Conservation (phyloP, 2,888 invertebrate species). For the Matsumyia berberina region DNA sequence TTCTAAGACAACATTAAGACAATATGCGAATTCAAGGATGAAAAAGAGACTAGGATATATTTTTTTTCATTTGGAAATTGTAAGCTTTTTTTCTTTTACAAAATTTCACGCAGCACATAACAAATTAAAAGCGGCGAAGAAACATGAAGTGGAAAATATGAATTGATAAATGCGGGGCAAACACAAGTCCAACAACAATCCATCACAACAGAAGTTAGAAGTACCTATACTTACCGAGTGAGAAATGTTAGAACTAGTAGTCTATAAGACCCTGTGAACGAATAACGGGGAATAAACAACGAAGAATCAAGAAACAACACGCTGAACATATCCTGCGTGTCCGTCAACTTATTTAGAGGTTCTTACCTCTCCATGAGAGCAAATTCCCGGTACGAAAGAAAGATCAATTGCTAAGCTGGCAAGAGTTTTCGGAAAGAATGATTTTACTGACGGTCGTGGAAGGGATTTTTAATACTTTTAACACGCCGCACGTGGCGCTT, state of each 20-base stretch:
- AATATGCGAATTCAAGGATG: conserved; percentile 16
- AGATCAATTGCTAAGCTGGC: too few relatives aligned
- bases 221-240: conserved; percentile 35
- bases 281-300: too few relatives aligned
- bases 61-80: conserved; percentile 18
- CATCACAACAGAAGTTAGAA: neutral
- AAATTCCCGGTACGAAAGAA: too few relatives aligned
- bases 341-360: too few relatives aligned
- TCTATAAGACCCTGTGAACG: neutral
- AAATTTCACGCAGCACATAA: conserved; percentile 18
- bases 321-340: too few relatives aligned
- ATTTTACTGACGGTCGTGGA: too few relatives aligned
- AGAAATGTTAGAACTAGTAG: neutral
- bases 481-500: too few relatives aligned
- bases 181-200: conserved; percentile 19
- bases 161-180: neutral
- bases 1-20: conserved; percentile 53
- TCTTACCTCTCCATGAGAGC: too few relatives aligned
- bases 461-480: too few relatives aligned
- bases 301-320: too few relatives aligned
- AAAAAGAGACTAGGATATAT: neutral
- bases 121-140: neutral
- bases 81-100: conserved; percentile 33
- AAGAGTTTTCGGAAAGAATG: too few relatives aligned
- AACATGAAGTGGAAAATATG: neutral